phyloP scores from a whole-genome alignment of 2,888 invertebrate genomes.

The Stenichneumon culpator region DNA sequence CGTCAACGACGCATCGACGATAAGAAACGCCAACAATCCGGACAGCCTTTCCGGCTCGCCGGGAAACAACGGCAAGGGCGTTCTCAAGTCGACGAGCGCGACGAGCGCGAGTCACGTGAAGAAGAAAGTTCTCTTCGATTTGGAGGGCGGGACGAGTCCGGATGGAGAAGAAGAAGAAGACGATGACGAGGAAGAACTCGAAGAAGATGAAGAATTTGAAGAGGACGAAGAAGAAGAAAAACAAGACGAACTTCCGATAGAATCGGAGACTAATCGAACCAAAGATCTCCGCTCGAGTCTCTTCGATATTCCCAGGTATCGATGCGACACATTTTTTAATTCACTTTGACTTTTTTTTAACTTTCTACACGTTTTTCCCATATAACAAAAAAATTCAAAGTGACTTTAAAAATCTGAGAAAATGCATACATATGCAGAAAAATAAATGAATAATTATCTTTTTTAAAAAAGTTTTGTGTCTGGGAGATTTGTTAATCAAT shows the following conservation, averaged over 20 bases:
- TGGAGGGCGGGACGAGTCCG: slow-evolving; percentile 75
- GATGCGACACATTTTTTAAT: no score
- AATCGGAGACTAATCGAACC: slow-evolving; percentile 61
- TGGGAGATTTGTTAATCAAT: no score
- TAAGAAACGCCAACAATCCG: slow-evolving; percentile 64
- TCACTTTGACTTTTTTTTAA: no score
- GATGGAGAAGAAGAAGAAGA: slow-evolving; percentile 76
- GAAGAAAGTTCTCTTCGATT: slow-evolving; percentile 89
- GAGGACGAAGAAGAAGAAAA: slow-evolving; percentile 28
- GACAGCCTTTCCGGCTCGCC: slow-evolving; percentile 73
- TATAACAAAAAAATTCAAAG: no score
- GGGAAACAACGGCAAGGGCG: slow-evolving; percentile 86
- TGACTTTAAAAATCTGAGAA: no score
- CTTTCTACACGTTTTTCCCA: no score
- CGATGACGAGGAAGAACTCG: slow-evolving; percentile 29
- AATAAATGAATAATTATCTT: no score
- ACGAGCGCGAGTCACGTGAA: slow-evolving; percentile 87
- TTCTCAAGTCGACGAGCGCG: slow-evolving; percentile 87
- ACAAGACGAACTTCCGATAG: slow-evolving; percentile 5
- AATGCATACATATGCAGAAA: no score
- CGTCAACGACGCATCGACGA: not conserved
- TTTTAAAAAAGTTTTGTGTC: no score
- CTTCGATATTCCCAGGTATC: slow-evolving; percentile 87
- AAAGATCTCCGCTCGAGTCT: slow-evolving; percentile 86
- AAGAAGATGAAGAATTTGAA: not conserved